Evolutionary conservation across 2,797 vertebrate genomes (phyloP).

Genomic region (Crocodylus rhombifer): DNA sequence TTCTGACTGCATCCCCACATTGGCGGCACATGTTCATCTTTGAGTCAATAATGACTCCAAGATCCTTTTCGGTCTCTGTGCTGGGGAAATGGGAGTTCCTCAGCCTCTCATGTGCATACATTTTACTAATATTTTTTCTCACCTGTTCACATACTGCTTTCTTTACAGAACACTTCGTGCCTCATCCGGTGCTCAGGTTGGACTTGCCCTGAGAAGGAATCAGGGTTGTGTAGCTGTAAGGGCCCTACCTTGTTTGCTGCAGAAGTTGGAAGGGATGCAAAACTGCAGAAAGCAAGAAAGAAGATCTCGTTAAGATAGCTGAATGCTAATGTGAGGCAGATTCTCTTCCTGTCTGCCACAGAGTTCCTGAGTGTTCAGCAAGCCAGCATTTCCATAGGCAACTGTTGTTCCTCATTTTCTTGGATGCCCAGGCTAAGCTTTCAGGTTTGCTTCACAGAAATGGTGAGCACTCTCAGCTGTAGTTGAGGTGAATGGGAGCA

Average conservation of each 20-base stretch:
- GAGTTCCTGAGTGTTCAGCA: not conserved
- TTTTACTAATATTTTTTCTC: too few species aligned
- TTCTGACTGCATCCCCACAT: too few species aligned
- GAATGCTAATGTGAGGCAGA: not conserved
- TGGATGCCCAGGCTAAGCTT: not conserved
- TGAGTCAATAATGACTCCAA: too few species aligned
- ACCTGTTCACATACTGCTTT: not conserved
- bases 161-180: not conserved
- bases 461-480: too few species aligned
- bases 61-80: too few species aligned
- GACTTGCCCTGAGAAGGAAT: rapidly evolving
- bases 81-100: too few species aligned
- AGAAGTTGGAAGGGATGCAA: not conserved
- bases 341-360: constrained; percentile 13
- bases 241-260: not conserved
- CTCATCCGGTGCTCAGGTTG: not conserved
- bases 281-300: not conserved
- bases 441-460: too few species aligned
- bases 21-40: too few species aligned
- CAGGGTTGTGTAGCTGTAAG: not conserved
- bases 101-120: too few species aligned
- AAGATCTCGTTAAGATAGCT: not conserved
- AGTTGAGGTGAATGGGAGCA: not conserved
- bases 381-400: not conserved
- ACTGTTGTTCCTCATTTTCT: not conserved